Base-by-base conservation (phyloP, 2,113 vertebrate genomes). In the Dermatemys mawii region DNA sequence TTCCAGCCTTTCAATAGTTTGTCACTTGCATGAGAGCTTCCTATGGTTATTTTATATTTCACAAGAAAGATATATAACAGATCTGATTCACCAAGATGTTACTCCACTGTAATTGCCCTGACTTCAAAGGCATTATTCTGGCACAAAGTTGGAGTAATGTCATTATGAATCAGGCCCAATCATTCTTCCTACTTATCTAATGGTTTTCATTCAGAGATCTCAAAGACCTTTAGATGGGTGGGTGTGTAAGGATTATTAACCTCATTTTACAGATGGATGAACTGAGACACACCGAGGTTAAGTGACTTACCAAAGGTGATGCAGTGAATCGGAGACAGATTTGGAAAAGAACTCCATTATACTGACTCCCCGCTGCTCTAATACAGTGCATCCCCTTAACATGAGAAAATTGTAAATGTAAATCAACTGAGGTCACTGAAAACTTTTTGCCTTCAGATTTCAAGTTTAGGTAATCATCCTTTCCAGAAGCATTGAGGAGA, bases 301-400 rank as follows among this genome's bases (percentile, higher is more conserved):
- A 90, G 35, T 84, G 92, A 93, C 87, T 96, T 93, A 67, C 78
- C 78, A 89, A 87, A 94, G 86, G 89, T 93, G 82, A 90, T 13
- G 11, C 38, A 97, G 79, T 86, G 80, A 80, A 91, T 41, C 75
- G 82, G 8, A 89, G 82, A 90, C 79, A 10, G 8, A 70, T n/a
- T 22, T 11, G 83, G 83, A 96, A 78, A 95, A 93, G 84, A 75
- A 93, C 8, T 26, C 46, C n/a, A 55, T 88, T 86, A 86, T 2
- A 55, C 57, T 89, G n/a, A 41, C 22, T 90, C 81, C 75, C n/a
- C 70, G 83, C 90, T 76, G 63, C 57, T 89, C 81, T 85, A 91
- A 87, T 46, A 81, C 35, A 83, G 57, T 81, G 86, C 13, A 24
- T 1, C 0, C 5, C 1, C 27, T 2, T 63, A 29, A 60, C 16